These are phyloP conservation scores for Catalaphyllia jardinei DNA, from an alignment of 64 coral and sea anemone species.

Conservation along the genomic window DNA sequence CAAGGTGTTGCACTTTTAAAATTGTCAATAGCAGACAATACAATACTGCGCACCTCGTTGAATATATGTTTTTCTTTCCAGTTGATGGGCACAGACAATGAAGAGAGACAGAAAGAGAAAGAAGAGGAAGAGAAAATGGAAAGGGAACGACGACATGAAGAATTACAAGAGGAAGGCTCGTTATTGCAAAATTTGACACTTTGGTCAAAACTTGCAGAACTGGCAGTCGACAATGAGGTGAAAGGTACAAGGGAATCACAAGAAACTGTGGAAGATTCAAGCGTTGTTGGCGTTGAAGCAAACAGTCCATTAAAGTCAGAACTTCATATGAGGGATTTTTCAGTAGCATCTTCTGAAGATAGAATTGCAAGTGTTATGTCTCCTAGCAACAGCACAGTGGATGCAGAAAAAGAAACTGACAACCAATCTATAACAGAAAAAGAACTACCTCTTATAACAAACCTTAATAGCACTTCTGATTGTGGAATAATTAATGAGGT, in stretches of 20 bases:
- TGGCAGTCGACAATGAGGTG: slow-evolving; percentile 50
- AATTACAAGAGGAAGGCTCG: neutral
- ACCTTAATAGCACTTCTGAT: neutral
- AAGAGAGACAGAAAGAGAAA: neutral
- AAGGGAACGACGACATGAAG: slow-evolving; percentile 18
- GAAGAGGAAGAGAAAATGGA: slow-evolving; percentile 35
- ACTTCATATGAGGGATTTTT: neutral
- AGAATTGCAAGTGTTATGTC: neutral
- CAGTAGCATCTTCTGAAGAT: neutral
- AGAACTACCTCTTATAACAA: neutral
- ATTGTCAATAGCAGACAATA: too few species aligned
- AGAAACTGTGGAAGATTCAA: slow-evolving; percentile 9
- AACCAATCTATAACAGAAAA: neutral
- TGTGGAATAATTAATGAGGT: neutral
- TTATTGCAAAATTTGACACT: neutral
- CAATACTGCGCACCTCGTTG: too few species aligned
- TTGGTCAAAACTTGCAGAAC: slow-evolving; percentile 50
- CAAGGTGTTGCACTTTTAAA: too few species aligned
- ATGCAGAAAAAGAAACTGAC: neutral
- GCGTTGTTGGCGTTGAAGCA: neutral
- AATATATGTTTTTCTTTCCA: neutral
- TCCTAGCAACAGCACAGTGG: neutral
- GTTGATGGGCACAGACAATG: neutral
- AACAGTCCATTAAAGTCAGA: neutral
- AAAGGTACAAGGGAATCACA: neutral